Conservation (phyloP, 1,140 invertebrate species). For the Ostrea edulis region DNA sequence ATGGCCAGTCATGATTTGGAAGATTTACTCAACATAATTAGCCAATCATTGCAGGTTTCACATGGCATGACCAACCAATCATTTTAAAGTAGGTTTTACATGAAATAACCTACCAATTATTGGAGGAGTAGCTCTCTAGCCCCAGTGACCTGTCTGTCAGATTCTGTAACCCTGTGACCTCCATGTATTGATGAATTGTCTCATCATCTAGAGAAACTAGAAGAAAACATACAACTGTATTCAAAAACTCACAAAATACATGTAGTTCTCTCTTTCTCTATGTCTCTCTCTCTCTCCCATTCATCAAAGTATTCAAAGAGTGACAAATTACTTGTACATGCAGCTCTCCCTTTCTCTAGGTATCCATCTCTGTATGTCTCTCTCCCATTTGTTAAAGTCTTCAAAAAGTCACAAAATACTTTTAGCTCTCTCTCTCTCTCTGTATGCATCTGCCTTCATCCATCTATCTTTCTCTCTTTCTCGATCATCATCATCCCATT, state of each 20-base stretch:
- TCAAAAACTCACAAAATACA: background rate
- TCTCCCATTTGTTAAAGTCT: too few species aligned
- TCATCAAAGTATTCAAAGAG: too few species aligned
- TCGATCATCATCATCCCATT: too few species aligned
- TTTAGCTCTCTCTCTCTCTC: too few species aligned
- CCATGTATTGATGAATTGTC: conserved; percentile 77
- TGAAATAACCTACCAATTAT: background rate
- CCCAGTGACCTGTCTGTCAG: conserved; percentile 80
- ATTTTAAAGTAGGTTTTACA: background rate
- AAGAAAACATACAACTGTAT: conserved; percentile 33
- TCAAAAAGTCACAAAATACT: too few species aligned
- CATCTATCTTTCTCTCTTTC: too few species aligned
- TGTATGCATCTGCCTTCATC: too few species aligned
- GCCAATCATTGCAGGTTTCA: background rate
- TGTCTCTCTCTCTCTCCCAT: too few species aligned
- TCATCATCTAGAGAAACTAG: conserved; percentile 67
- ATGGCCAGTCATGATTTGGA: background rate
- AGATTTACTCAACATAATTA: background rate
- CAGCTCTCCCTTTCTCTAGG: too few species aligned
- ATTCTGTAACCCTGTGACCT: conserved; percentile 78
- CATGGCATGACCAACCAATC: background rate
- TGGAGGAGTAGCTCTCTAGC: conserved; percentile 73
- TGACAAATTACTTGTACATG: too few species aligned
- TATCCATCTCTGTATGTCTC: too few species aligned
- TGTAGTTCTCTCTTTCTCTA: background rate